phyloP scores from a whole-genome alignment of 2,113 vertebrate genomes.

The Pluvialis apricaria region DNA sequence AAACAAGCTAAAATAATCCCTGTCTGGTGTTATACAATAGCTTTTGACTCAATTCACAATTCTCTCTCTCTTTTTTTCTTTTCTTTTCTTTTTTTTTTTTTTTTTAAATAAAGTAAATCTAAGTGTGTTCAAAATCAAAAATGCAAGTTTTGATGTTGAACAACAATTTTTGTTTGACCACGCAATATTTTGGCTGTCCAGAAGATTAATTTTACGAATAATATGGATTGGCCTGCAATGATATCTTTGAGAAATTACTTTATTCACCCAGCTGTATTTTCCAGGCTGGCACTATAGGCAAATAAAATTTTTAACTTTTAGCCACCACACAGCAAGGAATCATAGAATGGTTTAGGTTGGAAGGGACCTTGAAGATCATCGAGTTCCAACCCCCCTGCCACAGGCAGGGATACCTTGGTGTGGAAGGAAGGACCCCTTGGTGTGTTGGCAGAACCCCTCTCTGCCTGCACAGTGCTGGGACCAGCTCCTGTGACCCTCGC shows the following conservation, averaged over 20 bases:
- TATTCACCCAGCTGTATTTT: neutral
- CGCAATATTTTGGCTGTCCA: neutral
- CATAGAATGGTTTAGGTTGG: no score
- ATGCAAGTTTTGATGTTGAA: neutral
- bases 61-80: neutral
- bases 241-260: neutral
- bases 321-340: no score
- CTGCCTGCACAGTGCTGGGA: accelerated
- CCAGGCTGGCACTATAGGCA: no score
- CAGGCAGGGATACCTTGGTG: no score
- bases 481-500: neutral
- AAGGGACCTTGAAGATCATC: no score
- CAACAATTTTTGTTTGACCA: neutral
- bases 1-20: neutral
- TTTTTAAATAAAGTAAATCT: neutral
- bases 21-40: neutral
- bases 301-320: neutral
- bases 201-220: neutral
- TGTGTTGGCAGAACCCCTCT: neutral
- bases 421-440: no score
- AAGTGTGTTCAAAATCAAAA: neutral
- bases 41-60: neutral
- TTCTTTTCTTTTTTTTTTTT: neutral
- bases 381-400: no score
- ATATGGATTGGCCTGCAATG: accelerated